phyloP scores from a whole-genome alignment of 2,797 vertebrate species.

The Megaceryle alcyon region DNA sequence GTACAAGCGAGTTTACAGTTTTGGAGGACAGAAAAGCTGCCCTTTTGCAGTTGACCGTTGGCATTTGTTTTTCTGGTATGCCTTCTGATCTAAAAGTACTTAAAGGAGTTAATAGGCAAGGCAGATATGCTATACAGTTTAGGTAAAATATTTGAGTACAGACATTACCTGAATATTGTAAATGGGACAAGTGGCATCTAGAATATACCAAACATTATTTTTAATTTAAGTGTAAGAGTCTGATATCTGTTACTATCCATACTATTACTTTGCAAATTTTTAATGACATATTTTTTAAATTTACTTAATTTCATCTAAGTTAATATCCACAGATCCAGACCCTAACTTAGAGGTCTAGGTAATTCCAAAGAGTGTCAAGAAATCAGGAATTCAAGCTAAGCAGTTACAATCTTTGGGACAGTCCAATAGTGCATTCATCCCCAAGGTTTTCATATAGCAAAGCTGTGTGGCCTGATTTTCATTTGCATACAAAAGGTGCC shows the following conservation, averaged over 20 bases:
- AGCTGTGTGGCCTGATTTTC: neutral
- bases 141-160: neutral
- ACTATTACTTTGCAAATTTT: neutral
- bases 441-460: neutral
- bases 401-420: neutral
- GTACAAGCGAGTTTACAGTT: neutral
- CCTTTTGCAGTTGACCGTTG: neutral
- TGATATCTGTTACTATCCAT: neutral
- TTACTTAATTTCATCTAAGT: neutral
- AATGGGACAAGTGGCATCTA: neutral
- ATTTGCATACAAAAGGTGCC: neutral
- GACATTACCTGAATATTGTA: neutral
- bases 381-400: neutral
- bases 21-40: neutral
- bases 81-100: neutral
- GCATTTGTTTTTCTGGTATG: neutral
- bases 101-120: neutral
- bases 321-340: neutral
- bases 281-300: neutral
- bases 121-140: neutral
- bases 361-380: neutral
- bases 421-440: neutral
- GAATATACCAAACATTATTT: neutral
- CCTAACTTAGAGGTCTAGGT: neutral
- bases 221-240: neutral